These are phyloP conservation scores for Crossocerus cetratus DNA, from an alignment of 2,888 invertebrate genomes.

Conservation along the genomic window DNA sequence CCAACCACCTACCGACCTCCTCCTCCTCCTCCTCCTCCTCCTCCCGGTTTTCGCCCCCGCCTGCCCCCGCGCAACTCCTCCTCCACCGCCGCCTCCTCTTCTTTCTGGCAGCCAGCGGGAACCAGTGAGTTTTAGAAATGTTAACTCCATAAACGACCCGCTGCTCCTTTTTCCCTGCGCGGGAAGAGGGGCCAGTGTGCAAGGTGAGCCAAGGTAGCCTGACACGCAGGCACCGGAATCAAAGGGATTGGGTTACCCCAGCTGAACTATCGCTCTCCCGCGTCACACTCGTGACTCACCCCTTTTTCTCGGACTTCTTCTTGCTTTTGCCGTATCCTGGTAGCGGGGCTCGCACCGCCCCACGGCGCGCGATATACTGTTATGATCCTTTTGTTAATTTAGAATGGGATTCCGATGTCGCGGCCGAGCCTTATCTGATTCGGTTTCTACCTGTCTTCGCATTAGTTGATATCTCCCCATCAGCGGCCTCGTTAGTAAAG, in stretches of 20 bases:
- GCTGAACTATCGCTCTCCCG: too few species aligned
- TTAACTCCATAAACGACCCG: conserved; percentile 76
- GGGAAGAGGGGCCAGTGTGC: conserved; percentile 15
- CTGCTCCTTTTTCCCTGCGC: conserved; percentile 61
- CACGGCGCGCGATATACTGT: too few species aligned
- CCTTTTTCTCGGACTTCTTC: too few species aligned
- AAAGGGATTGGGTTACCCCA: conserved; percentile 46
- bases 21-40: conserved; percentile 41
- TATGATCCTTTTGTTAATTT: too few species aligned
- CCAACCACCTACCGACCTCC: conserved; percentile 4
- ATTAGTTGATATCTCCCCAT: too few species aligned
- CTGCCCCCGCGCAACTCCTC: conserved; percentile 62
- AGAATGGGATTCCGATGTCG: too few species aligned
- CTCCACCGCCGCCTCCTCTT: conserved; percentile 53
- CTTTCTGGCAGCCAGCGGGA: conserved; percentile 57
- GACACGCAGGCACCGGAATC: conserved; percentile 43
- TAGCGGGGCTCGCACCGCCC: too few species aligned
- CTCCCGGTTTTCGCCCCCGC: conserved; percentile 6
- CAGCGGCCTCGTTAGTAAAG: too few species aligned
- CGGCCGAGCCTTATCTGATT: too few species aligned
- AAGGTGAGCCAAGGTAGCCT: conserved; percentile 10
- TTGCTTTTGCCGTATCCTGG: too few species aligned
- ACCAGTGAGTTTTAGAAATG: conserved; percentile 77
- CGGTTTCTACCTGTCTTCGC: too few species aligned
- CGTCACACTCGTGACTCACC: too few species aligned